Conservation (phyloP, 1,140 invertebrate genomes). For the Pseudomyrmex sp. region DNA sequence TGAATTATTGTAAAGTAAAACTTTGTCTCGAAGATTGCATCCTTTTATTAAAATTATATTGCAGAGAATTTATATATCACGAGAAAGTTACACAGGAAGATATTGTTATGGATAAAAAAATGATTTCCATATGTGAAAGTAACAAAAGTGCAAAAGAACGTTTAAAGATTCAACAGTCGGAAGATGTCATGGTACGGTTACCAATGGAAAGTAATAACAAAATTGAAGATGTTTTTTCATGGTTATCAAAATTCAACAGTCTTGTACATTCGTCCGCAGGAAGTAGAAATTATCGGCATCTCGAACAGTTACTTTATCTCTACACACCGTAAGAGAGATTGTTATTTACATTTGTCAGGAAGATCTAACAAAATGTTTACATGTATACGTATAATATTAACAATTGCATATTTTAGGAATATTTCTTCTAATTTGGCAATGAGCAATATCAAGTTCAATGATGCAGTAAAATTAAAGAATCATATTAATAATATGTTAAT, state of each 20-base stretch:
- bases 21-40: too few relatives aligned
- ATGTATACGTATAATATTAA: conserved; percentile 26
- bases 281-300: conserved; percentile 69
- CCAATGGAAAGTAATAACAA: conserved; percentile 8
- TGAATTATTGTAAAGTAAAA: too few relatives aligned
- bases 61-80: conserved; percentile 21
- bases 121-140: not conserved
- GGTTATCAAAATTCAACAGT: conserved; percentile 75
- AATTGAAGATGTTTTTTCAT: conserved; percentile 70
- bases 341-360: not conserved
- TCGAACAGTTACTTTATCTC: conserved; percentile 71
- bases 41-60: not conserved
- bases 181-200: not conserved
- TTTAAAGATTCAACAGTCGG: conserved; percentile 17
- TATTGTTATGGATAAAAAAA: conserved; percentile 37
- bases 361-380: conserved; percentile 19
- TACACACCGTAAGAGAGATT: conserved; percentile 73
- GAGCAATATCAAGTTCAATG: conserved; percentile 55
- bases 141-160: conserved; percentile 6
- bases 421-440: conserved; percentile 64
- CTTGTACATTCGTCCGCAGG: conserved; percentile 67
- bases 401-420: conserved; percentile 72
- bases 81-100: conserved; percentile 33
- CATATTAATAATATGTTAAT: conserved; percentile 76
- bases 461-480: conserved; percentile 70